Percentiles rank a stretch among this genome's conserved stretches.
phyloP scores from a whole-genome alignment of 2,888 invertebrate species.

The Acleris holmiana region DNA sequence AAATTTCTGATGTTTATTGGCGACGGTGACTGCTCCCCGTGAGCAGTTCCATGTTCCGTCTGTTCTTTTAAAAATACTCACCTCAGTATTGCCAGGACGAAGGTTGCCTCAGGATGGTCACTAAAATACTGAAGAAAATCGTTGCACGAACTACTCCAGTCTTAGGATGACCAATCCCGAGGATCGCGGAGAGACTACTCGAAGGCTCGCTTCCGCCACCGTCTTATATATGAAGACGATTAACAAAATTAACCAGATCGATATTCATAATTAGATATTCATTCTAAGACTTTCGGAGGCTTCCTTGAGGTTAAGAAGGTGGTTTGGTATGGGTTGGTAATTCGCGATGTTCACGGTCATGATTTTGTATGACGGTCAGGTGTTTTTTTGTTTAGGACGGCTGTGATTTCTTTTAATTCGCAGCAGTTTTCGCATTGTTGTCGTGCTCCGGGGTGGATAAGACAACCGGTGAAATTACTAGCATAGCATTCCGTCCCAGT shows the following conservation, averaged over 20 bases:
- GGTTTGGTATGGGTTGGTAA: conserved; percentile 24
- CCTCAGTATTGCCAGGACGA: conserved; percentile 37
- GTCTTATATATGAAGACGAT: conserved; percentile 41
- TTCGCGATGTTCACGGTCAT: neutral
- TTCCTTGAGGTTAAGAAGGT: conserved; percentile 35
- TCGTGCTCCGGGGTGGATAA: too few species aligned
- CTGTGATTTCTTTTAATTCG: too few species aligned
- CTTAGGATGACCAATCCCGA: conserved; percentile 42
- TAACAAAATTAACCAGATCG: conserved; percentile 40
- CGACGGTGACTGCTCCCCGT: too few species aligned
- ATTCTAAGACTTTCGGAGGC: conserved; percentile 31
- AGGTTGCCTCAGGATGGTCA: conserved; percentile 34
- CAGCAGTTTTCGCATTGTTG: too few species aligned
- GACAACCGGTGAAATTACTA: too few species aligned
- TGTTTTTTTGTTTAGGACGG: too few species aligned
- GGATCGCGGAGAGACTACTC: conserved; percentile 42
- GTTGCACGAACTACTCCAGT: conserved; percentile 53
- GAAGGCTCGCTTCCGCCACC: conserved; percentile 2
- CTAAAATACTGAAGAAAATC: conserved; percentile 53
- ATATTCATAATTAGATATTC: conserved; percentile 47
- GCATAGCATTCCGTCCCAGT: too few species aligned
- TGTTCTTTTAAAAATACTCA: too few species aligned
- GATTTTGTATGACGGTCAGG: neutral
- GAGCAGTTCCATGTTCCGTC: too few species aligned
- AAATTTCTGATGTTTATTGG: too few species aligned